Evolutionary conservation across 2,113 vertebrate genomes (phyloP).

Genomic region (Corvus cornix): DNA sequence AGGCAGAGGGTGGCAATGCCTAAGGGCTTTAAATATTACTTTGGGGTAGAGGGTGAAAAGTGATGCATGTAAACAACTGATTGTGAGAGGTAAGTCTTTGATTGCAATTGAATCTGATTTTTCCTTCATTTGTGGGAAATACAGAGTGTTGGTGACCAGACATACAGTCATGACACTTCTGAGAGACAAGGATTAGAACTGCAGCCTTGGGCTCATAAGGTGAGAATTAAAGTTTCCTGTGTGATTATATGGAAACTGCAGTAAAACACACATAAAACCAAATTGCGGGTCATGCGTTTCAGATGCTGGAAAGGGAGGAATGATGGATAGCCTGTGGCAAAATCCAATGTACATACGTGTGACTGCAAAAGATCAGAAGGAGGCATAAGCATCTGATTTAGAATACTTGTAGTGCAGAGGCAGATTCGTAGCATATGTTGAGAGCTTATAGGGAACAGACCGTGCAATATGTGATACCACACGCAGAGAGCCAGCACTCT

Average conservation of each 20-base stretch:
- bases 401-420: not conserved
- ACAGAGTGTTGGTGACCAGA: not conserved
- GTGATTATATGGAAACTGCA: slow-evolving; percentile 46
- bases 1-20: not conserved
- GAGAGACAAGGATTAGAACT: not conserved
- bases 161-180: not conserved
- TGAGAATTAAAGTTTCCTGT: slow-evolving; percentile 48
- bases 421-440: slow-evolving; percentile 44
- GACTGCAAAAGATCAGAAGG: slow-evolving; percentile 56
- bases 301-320: slow-evolving; percentile 31
- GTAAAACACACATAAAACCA: slow-evolving; percentile 29
- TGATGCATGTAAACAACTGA: not conserved
- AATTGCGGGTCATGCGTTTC: not conserved
- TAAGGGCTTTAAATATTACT: not conserved
- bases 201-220: slow-evolving; percentile 2
- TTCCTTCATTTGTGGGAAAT: not conserved
- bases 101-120: not conserved
- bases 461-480: slow-evolving; percentile 25
- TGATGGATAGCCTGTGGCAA: slow-evolving; percentile 48
- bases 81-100: not conserved
- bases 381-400: slow-evolving; percentile 53
- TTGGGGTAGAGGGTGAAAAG: not conserved
- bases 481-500: slow-evolving; percentile 12
- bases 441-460: slow-evolving; percentile 51
- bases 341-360: not conserved